phyloP scores from a whole-genome alignment of 2,113 vertebrate genomes.

The Hippolais icterina region DNA sequence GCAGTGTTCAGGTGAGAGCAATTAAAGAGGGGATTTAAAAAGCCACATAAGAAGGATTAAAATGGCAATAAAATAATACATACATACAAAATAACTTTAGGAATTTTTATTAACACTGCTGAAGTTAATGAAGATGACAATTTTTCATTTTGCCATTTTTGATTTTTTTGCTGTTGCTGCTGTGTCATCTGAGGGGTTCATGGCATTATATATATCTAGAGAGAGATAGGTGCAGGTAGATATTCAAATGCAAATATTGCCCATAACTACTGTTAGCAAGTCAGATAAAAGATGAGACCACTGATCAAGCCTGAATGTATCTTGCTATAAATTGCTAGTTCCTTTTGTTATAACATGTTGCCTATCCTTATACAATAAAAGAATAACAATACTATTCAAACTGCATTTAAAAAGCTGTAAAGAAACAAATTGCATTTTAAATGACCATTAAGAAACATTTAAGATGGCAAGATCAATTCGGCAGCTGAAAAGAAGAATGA shows the following conservation, averaged over 20 bases:
- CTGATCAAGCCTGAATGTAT: neutral
- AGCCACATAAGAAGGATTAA: neutral
- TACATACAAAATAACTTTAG: neutral
- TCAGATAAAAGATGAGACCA: neutral
- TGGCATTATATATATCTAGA: neutral
- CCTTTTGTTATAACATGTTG: neutral
- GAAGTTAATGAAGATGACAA: neutral
- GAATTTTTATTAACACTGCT: neutral
- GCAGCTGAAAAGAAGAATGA: neutral
- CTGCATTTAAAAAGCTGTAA: conserved; percentile 4
- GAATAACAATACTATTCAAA: neutral
- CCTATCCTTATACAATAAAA: neutral
- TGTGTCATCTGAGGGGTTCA: neutral
- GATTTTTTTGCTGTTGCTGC: neutral
- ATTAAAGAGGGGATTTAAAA: neutral
- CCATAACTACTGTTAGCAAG: neutral
- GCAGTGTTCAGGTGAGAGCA: neutral
- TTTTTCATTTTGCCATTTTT: neutral
- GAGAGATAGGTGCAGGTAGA: neutral
- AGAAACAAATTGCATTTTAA: conserved; percentile 27
- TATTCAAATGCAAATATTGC: neutral
- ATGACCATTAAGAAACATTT: conserved; percentile 38
- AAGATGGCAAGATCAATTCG: conserved; percentile 21
- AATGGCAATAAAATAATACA: neutral
- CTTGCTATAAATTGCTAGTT: neutral